Base-by-base conservation (phyloP, 2,888 invertebrate genomes). In the Diploptera punctata region DNA sequence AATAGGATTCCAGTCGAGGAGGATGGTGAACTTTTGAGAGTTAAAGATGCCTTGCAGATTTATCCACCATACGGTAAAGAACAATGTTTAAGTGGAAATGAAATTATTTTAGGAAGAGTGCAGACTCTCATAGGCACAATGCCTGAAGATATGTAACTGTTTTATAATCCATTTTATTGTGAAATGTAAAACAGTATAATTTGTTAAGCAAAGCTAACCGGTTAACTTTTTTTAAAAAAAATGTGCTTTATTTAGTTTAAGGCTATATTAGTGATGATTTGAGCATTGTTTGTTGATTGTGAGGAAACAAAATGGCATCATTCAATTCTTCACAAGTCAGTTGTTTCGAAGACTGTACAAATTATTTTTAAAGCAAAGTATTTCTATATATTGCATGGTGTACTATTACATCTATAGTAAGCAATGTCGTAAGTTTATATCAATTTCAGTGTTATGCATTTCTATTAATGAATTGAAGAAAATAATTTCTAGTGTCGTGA, bases 321-420 rank as follows among this genome's bases (percentile, higher is more conserved):
- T 52, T 21, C 19, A 5, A 21, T 52, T 52, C 24, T 24, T 21
- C n/a, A n/a, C n/a, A 24, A 24, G 52, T 21, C 10, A 24, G 21
- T 1, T 10, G 24, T 52, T 52, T 1, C 24, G 21, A 24, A 1
- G 19, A 47, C 18, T 18, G 47, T 47, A 3, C 52, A 24, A 52
- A 24, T 24, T 24, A 1, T 5, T 47, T 47, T 47, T 47, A 3
- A 47, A 18, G 52, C 9, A 10, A 21, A 52, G 10, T 19, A 19
- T 10, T 52, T 52, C 10, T 52, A 89, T 91, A 79, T 85, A 91
- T 76, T 89, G 93, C 74, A 87, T 92, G 79, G n/a, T n/a, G n/a
- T n/a, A n/a, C n/a, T n/a, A n/a, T n/a, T n/a, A n/a, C n/a, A n/a
- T n/a, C n/a, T n/a, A n/a, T n/a, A n/a, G n/a, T n/a, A n/a, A n/a